Percentiles rank a stretch among this genome's conserved stretches.
Evolutionary conservation across 2,113 vertebrate species (phyloP).

Genomic region (Ramphastos sulfuratus): DNA sequence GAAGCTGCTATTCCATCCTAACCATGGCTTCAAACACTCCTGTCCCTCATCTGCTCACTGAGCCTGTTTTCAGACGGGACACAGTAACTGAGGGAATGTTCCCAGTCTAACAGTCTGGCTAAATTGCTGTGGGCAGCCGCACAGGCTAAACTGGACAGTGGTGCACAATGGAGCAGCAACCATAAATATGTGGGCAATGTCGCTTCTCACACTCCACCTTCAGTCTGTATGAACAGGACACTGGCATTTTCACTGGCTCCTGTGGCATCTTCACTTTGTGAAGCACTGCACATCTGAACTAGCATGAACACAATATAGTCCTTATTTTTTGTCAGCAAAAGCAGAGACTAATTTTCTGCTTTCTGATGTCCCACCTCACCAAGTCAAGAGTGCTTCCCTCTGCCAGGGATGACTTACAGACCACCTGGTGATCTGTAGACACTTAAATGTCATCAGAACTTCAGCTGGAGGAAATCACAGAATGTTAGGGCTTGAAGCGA

Average conservation of each 20-base stretch:
- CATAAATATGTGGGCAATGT: not conserved
- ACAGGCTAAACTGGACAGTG: not conserved
- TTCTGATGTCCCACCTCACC: not conserved
- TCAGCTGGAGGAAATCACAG: not conserved
- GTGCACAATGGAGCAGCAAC: not conserved
- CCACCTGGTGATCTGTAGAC: not conserved
- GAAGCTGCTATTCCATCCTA: not conserved
- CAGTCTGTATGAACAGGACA: not conserved
- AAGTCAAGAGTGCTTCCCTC: not conserved
- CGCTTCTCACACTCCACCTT: not conserved
- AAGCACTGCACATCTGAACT: not conserved
- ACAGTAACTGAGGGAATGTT: not conserved
- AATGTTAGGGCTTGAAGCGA: too few species aligned
- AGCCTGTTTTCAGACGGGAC: not conserved
- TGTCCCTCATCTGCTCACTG: accelerated
- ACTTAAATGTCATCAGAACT: not conserved
- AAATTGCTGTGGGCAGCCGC: not conserved
- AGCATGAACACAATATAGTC: not conserved
- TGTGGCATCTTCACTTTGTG: not conserved
- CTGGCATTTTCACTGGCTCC: not conserved
- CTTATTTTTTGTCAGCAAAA: not conserved
- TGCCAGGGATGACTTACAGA: not conserved
- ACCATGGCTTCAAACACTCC: not conserved
- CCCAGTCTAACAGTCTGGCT: not conserved
- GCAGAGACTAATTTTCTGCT: not conserved